Base-by-base conservation (phyloP, 2,113 vertebrate species). In the Montifringilla adamsi region DNA sequence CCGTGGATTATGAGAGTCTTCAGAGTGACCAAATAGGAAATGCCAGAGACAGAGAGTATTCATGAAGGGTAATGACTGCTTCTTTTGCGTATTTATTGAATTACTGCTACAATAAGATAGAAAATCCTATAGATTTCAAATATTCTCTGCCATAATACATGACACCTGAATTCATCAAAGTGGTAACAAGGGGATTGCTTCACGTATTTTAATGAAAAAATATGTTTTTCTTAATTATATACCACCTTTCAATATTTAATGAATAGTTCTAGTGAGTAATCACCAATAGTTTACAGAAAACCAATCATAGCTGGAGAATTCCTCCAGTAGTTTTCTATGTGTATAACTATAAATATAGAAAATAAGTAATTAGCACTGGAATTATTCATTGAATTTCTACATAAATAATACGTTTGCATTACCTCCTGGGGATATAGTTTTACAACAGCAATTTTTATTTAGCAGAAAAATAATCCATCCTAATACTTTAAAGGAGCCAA, bases 161-260 rank as follows among this genome's bases (percentile, higher is more conserved):
- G 74, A 50, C 89, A 84, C 30, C n/a, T 82, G 53, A 73, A 89
- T 96, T 93, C 18, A 52, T 96, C 78, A 76, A 62, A 77, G 15
- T 47, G 68, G 70, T 79, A 93, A 85, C 89, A 85, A 66, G 81
- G 46, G 87, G 53, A 69, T 87, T 89, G 49, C n/a, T 84, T 94
- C 70, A 50, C 49, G 0, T 91, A 56, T 82, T 94, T 93, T 91
- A 89, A 84, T 79, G 52, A 85, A 91, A 90, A 94, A 82, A 52
- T 46, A 79, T 13, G 35, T 44, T 84, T 79, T 26, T 73, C 82
- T 96, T 90, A 91, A 95, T 94, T 96, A 82, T 95, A n/a, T 73
- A 84, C 53, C 67, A 79, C 37, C 70, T 94, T 93, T 95, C 87
- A 89, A 81, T 96, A 73, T 95, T 95, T 95, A 95, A 94, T 95